These are phyloP conservation scores for Orthosia cruda DNA, from an alignment of 2,888 invertebrate genomes.

Conservation along the genomic window DNA sequence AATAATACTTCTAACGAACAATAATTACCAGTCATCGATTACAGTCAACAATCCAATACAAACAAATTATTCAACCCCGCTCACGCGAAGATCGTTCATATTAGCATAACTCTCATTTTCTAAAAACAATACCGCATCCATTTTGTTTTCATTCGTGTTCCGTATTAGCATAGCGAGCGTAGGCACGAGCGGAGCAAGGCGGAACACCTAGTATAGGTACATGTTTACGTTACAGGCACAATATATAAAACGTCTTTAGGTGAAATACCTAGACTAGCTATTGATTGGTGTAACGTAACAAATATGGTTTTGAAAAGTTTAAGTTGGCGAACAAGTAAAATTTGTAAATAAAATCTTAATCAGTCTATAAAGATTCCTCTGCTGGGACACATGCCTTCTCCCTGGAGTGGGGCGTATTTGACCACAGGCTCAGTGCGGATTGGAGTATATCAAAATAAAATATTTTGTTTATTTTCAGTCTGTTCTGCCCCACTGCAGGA, in stretches of 20 bases:
- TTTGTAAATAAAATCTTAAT: background rate
- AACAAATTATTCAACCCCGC: conserved; percentile 48
- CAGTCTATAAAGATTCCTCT: too few relatives aligned
- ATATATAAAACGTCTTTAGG: conserved; percentile 1
- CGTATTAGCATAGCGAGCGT: conserved; percentile 71
- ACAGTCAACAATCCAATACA: conserved; percentile 58
- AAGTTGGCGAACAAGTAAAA: background rate
- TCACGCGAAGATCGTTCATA: conserved; percentile 69
- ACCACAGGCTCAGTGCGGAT: too few relatives aligned
- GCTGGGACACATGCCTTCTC: too few relatives aligned
- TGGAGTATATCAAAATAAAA: too few relatives aligned
- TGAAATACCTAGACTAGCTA: conserved; percentile 6
- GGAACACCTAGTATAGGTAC: conserved; percentile 62
- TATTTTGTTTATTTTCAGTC: too few relatives aligned
- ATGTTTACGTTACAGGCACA: conserved; percentile 53
- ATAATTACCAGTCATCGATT: conserved; percentile 26
- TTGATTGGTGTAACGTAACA: background rate
- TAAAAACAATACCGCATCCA: conserved; percentile 77
- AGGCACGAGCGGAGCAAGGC: conserved; percentile 70
- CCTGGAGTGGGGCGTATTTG: too few relatives aligned
- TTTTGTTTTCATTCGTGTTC: conserved; percentile 65
- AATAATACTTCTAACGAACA: too few relatives aligned
- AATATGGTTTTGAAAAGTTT: background rate
- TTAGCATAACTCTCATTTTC: conserved; percentile 78
- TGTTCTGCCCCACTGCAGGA: too few relatives aligned